Conservation (phyloP, 2,797 vertebrate genomes). For the Kryptopterus vitreolus region DNA sequence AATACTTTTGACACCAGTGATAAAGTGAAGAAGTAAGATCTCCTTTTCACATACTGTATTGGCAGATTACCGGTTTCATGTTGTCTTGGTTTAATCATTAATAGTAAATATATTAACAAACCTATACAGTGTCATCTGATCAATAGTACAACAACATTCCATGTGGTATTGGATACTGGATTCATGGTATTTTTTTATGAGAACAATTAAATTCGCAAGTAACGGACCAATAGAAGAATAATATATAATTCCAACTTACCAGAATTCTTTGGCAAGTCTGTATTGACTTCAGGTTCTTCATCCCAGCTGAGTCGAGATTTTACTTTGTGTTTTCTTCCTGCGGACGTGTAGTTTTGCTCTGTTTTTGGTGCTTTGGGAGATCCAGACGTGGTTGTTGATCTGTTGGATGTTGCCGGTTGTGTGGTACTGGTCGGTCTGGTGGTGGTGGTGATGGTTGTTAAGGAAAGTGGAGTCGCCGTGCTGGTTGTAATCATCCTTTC, state of each 20-base stretch:
- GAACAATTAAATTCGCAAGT: not conserved
- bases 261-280: conserved; percentile 63
- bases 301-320: conserved; percentile 70
- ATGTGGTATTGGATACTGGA: not conserved
- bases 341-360: conserved; percentile 36
- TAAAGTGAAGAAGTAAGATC: no score
- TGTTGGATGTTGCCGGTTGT: conserved; percentile 34
- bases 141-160: not conserved
- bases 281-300: conserved; percentile 61
- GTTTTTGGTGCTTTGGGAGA: conserved; percentile 37
- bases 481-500: conserved; percentile 29
- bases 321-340: conserved; percentile 28
- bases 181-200: not conserved
- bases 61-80: not conserved
- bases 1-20: no score
- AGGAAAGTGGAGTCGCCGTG: conserved; percentile 19
- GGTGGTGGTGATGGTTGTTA: conserved; percentile 29
- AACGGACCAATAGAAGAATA: not conserved
- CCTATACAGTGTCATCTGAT: not conserved
- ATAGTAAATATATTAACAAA: not conserved
- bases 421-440: conserved; percentile 30
- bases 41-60: not conserved
- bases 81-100: not conserved
- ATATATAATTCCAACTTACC: conserved; percentile 56
- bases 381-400: conserved; percentile 44